Conservation (phyloP, 2,797 vertebrate genomes). For the Lerista edwardsae region DNA sequence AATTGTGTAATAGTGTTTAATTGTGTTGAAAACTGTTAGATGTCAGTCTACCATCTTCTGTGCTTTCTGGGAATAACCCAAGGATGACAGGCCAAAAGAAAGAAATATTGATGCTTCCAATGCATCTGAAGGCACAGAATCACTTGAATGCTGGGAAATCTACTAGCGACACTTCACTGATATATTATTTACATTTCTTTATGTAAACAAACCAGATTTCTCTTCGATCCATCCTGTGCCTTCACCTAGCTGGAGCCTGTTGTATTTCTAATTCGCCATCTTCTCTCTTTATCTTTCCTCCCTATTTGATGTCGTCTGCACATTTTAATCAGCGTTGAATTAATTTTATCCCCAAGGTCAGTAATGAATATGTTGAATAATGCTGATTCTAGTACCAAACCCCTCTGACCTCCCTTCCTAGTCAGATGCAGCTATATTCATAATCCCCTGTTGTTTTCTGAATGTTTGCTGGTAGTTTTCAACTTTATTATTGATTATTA, state of each 20-base stretch:
- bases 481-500: slow-evolving; percentile 28
- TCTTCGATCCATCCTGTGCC: slow-evolving; percentile 27
- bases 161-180: slow-evolving; percentile 29
- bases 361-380: slow-evolving; percentile 48
- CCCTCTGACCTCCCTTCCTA: slow-evolving; percentile 51
- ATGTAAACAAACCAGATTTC: slow-evolving; percentile 37
- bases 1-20: too few species aligned
- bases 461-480: slow-evolving; percentile 41
- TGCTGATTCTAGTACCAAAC: slow-evolving; percentile 40
- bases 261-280: slow-evolving; percentile 50
- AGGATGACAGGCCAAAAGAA: not conserved
- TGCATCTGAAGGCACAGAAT: not conserved
- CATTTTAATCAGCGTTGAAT: slow-evolving; percentile 47
- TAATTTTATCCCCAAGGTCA: slow-evolving; percentile 52
- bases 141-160: slow-evolving; percentile 3
- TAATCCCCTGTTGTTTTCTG: slow-evolving; percentile 62
- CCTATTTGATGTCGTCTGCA: slow-evolving; percentile 40
- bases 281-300: slow-evolving; percentile 49
- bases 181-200: slow-evolving; percentile 33
- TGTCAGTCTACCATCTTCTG: not conserved
- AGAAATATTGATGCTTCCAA: not conserved
- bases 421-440: slow-evolving; percentile 51
- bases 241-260: slow-evolving; percentile 30
- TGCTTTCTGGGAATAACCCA: not conserved
- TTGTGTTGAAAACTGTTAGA: not conserved